These are phyloP conservation scores for Eutrigla gurnardus DNA, from an alignment of 2,797 vertebrate species.

Conservation along the genomic window DNA sequence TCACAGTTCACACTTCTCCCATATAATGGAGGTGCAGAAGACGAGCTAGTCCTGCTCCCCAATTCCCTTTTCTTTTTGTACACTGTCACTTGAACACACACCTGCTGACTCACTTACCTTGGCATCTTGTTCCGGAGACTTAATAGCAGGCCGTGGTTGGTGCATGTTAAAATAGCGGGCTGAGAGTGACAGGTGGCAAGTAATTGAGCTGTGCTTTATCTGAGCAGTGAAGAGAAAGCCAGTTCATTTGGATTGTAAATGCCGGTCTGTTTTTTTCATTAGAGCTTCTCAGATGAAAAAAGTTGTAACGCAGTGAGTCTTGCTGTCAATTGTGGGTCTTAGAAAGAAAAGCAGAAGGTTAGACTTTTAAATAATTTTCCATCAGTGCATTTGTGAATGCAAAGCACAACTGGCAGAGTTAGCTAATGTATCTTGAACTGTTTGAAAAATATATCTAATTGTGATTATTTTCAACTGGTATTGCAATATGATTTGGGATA, in stretches of 20 bases:
- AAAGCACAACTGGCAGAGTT: too few relatives aligned
- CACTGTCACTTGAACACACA: constrained; percentile 47
- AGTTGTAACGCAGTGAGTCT: too few relatives aligned
- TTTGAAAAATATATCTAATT: too few relatives aligned
- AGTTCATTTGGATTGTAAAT: constrained; percentile 58
- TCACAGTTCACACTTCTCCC: not conserved
- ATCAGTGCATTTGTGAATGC: too few relatives aligned
- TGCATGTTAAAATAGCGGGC: constrained; percentile 52
- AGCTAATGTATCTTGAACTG: too few relatives aligned
- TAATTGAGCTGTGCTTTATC: not conserved
- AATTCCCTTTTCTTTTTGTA: constrained; percentile 20
- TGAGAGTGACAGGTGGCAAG: constrained; percentile 47
- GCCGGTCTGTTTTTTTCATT: not conserved
- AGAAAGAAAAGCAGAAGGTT: too few relatives aligned
- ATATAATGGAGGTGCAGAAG: constrained; percentile 15
- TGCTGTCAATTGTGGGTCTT: too few relatives aligned
- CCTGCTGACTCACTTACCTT: constrained; percentile 71
- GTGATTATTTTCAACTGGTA: too few relatives aligned
- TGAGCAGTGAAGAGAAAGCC: constrained; percentile 28
- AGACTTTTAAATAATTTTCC: too few relatives aligned
- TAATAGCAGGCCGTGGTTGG: constrained; percentile 52
- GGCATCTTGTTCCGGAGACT: constrained; percentile 50
- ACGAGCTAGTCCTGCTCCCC: not conserved
- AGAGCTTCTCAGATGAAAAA: too few relatives aligned
- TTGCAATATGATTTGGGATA: too few relatives aligned